A percentile compares a stretch with the other conserved stretches of the same genome.
Evolutionary conservation across 1,140 invertebrate species (phyloP).

Genomic region (Zaprionus inermis): DNA sequence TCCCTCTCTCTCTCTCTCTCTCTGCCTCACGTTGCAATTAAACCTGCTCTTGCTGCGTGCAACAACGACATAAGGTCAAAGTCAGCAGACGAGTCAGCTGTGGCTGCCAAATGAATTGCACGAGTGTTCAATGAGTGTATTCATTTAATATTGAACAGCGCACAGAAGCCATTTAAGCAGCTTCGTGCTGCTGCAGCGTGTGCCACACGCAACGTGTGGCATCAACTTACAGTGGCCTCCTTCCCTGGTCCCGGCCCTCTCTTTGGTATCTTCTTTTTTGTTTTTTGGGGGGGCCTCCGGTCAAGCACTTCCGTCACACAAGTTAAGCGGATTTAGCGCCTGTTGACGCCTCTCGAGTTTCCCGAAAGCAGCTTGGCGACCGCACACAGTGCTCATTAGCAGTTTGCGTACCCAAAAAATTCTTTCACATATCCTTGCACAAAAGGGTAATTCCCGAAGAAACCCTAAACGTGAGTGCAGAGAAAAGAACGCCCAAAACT

Average conservation of each 20-base stretch:
- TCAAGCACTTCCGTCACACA: constrained; percentile 50
- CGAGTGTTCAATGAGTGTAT: constrained; percentile 52
- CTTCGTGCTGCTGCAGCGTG: constrained; percentile 51
- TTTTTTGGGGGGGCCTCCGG: neutral
- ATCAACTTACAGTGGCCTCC: constrained; percentile 19
- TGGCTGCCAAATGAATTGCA: constrained; percentile 82
- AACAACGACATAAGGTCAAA: constrained; percentile 80
- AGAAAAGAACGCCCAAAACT: neutral
- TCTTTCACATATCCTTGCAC: constrained; percentile 32
- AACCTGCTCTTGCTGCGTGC: constrained; percentile 77
- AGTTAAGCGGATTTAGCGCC: constrained; percentile 81
- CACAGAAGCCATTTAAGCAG: constrained; percentile 64
- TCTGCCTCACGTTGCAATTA: constrained; percentile 64
- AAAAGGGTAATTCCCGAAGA: constrained; percentile 51
- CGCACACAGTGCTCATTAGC: constrained; percentile 66
- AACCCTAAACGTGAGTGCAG: constrained; percentile 43
- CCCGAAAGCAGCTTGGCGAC: constrained; percentile 57
- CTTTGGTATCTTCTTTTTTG: neutral
- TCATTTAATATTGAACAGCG: constrained; percentile 62
- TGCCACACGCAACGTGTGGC: constrained; percentile 41
- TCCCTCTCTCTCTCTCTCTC: neutral
- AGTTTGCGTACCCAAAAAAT: constrained; percentile 50
- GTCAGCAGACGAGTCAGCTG: constrained; percentile 67
- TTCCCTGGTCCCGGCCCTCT: neutral
- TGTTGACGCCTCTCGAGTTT: constrained; percentile 84